A percentile compares a stretch with the other conserved stretches of the same genome.
These are phyloP conservation scores for Papilio polyxenes DNA, from an alignment of 1,140 invertebrate species.

Conservation along the genomic window DNA sequence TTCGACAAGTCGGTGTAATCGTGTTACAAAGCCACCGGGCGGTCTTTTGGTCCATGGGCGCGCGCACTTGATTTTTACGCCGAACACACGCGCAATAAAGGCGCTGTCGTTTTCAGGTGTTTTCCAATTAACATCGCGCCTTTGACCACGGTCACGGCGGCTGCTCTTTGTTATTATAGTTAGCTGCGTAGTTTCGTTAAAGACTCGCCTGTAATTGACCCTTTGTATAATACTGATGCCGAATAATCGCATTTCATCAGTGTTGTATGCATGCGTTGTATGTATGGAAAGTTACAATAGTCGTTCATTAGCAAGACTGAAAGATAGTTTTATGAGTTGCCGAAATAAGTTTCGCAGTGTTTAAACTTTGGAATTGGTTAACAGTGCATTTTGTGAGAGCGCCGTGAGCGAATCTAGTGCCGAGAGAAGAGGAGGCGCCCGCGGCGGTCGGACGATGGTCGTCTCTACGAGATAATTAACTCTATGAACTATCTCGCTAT, in stretches of 20 bases:
- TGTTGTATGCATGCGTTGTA: not conserved
- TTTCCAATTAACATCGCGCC: slow-evolving; percentile 77
- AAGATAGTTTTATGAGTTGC: slow-evolving; percentile 78
- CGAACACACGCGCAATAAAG: slow-evolving; percentile 69
- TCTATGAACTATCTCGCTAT: slow-evolving; percentile 70
- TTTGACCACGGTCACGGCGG: slow-evolving; percentile 65
- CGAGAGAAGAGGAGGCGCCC: slow-evolving; percentile 52
- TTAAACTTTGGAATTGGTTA: slow-evolving; percentile 75
- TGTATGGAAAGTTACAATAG: slow-evolving; percentile 38
- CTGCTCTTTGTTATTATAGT: slow-evolving; percentile 65
- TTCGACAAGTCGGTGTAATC: slow-evolving; percentile 79
- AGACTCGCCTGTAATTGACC: slow-evolving; percentile 60
- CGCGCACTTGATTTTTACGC: slow-evolving; percentile 74
- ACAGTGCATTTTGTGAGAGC: slow-evolving; percentile 69
- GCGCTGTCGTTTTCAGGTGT: slow-evolving; percentile 77
- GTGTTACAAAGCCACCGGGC: slow-evolving; percentile 76
- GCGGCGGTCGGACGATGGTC: slow-evolving; percentile 63
- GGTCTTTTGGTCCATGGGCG: slow-evolving; percentile 67
- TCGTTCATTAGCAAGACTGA: slow-evolving; percentile 50
- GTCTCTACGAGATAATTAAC: slow-evolving; percentile 74
- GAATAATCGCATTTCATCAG: slow-evolving; percentile 2
- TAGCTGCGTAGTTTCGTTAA: slow-evolving; percentile 67
- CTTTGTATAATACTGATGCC: slow-evolving; percentile 29
- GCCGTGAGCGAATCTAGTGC: slow-evolving; percentile 58
- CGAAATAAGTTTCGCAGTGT: slow-evolving; percentile 72